Percentiles rank a stretch among this genome's conserved stretches.
phyloP scores from a whole-genome alignment of 37 sponge, comb jelly and placozoan genomes.

The Ephydatia muelleri region DNA sequence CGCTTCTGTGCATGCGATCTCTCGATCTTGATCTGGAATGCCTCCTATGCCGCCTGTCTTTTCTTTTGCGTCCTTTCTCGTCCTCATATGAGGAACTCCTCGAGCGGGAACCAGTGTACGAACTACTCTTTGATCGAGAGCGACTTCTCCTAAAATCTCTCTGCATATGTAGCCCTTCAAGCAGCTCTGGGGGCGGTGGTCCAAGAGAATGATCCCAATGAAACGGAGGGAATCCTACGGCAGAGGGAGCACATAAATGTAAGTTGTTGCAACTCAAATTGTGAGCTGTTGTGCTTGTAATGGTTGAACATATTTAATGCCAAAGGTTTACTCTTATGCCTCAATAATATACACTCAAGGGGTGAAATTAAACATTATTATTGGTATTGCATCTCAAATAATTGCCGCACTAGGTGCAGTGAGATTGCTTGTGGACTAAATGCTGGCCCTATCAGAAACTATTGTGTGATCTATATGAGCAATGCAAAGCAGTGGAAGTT shows the following conservation, averaged over 20 bases:
- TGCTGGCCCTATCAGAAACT: too few relatives aligned
- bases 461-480: too few relatives aligned
- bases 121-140: constrained; percentile 34
- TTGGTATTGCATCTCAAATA: too few relatives aligned
- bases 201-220: constrained; percentile 79
- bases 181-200: constrained; percentile 56
- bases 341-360: too few relatives aligned
- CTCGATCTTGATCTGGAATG: constrained; percentile 29
- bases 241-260: not conserved
- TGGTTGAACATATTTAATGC: too few relatives aligned
- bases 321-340: too few relatives aligned
- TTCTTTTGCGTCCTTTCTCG: constrained; percentile 15
- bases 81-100: constrained; percentile 60
- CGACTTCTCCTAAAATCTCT: constrained; percentile 20
- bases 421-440: too few relatives aligned
- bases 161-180: constrained; percentile 14
- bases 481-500: too few relatives aligned
- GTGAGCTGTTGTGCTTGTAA: too few relatives aligned
- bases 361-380: too few relatives aligned
- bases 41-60: constrained; percentile 26
- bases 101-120: constrained; percentile 42
- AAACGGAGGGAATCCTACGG: constrained; percentile 31
- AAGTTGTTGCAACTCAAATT: not conserved
- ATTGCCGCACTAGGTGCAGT: too few relatives aligned
- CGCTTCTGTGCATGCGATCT: constrained; percentile 22